Evolutionary conservation across 1,140 invertebrate species (phyloP).

Genomic region (Anastrepha obliqua): DNA sequence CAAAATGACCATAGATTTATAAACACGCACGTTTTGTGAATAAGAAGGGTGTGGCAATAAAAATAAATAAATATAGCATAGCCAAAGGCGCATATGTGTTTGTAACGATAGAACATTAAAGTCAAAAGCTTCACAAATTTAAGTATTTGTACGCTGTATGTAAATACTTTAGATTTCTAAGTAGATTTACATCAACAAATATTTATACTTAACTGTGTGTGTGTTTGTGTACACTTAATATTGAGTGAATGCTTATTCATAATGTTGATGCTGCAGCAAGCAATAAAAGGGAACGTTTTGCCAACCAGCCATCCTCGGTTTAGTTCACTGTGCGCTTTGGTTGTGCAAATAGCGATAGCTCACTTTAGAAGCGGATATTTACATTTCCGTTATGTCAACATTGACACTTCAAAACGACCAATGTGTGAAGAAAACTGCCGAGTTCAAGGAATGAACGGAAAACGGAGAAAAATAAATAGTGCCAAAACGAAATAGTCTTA

Average conservation of each 20-base stretch:
- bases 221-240: not conserved
- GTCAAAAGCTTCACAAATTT: not conserved
- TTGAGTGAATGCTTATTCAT: slow-evolving; percentile 11
- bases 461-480: not conserved
- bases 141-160: not conserved
- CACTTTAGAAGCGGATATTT: not conserved
- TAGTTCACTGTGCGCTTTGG: not conserved
- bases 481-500: slow-evolving; percentile 29
- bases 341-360: not conserved
- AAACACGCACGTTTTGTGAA: not conserved
- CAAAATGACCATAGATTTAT: slow-evolving; percentile 4
- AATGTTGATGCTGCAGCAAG: not conserved
- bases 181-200: not conserved
- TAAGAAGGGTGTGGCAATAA: not conserved
- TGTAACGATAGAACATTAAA: not conserved
- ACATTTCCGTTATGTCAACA: not conserved
- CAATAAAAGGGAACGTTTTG: not conserved
- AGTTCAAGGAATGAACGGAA: not conserved
- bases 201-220: not conserved
- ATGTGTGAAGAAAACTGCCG: not conserved
- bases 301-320: not conserved
- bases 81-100: not conserved
- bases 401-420: not conserved
- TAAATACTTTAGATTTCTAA: not conserved
- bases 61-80: not conserved